Evolutionary conservation across 2,797 vertebrate species (phyloP).

Genomic region (Sternarchorhynchus goeldii): DNA sequence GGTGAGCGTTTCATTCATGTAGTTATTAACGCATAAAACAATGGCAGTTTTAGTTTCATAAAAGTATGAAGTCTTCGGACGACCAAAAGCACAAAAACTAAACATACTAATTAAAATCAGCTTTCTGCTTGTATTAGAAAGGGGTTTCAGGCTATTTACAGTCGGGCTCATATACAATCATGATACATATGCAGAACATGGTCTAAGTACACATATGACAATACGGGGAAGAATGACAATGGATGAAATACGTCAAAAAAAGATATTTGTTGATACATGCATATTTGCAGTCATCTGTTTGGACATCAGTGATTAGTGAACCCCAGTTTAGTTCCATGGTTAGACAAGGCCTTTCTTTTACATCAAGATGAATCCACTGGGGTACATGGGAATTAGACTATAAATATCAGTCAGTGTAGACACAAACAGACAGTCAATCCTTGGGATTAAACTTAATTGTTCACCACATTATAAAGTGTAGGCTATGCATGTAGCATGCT

Average conservation of each 20-base stretch:
- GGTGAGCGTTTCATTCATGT: no score
- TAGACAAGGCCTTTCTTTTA: background rate
- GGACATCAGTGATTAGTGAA: background rate
- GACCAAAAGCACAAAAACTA: background rate
- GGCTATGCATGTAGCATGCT: background rate
- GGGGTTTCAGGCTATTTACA: background rate
- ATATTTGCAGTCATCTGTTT: background rate
- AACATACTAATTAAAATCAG: no score
- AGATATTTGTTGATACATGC: background rate
- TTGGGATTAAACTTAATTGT: background rate
- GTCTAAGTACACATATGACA: background rate
- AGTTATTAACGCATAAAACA: no score
- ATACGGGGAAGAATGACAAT: conserved; percentile 11
- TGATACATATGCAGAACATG: background rate
- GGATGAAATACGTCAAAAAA: conserved; percentile 6
- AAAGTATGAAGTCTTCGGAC: no score
- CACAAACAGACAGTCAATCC: no score
- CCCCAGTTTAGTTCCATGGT: background rate
- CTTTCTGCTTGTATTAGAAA: background rate
- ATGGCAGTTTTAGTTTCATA: no score
- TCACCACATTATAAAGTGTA: background rate
- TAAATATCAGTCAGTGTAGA: background rate
- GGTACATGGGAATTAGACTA: background rate
- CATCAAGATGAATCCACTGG: background rate
- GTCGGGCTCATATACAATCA: background rate